phyloP scores from a whole-genome alignment of 2,888 invertebrate genomes.

The Platypus cylindrus region DNA sequence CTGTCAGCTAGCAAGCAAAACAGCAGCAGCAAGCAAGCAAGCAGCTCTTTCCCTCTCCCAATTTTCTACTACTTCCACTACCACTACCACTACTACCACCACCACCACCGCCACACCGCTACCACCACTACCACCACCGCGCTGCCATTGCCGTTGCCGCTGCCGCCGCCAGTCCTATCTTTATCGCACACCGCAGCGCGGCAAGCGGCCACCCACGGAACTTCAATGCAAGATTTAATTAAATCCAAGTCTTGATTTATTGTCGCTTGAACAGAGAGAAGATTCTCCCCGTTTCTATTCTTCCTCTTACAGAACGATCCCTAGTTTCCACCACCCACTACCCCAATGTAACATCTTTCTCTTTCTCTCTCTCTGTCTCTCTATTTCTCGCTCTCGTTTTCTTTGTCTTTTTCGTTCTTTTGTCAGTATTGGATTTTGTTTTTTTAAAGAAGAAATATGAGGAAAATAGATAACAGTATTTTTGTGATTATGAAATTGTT shows the following conservation, averaged over 20 bases:
- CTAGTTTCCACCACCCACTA: too few relatives aligned
- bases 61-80: too few relatives aligned
- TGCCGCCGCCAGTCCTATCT: constrained; percentile 19
- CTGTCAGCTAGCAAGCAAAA: too few relatives aligned
- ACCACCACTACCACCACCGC: too few relatives aligned
- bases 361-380: constrained; percentile 5
- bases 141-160: too few relatives aligned
- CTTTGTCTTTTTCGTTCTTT: too few relatives aligned
- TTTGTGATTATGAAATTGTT: too few relatives aligned
- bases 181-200: constrained; percentile 33
- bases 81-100: not conserved
- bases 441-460: too few relatives aligned
- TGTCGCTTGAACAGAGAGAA: constrained; percentile 36
- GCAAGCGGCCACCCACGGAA: constrained; percentile 38
- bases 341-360: constrained; percentile 22
- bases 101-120: not conserved
- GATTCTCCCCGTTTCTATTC: constrained; percentile 16
- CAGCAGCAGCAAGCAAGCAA: too few relatives aligned
- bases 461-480: too few relatives aligned
- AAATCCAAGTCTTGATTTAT: constrained; percentile 43
- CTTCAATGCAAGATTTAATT: constrained; percentile 44
- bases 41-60: too few relatives aligned
- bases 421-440: too few relatives aligned
- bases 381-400: constrained; percentile 5
- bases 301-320: constrained; percentile 10